These are phyloP conservation scores for Dasyurus viverrinus DNA, from an alignment of 2,113 vertebrate species.

Conservation along the genomic window DNA sequence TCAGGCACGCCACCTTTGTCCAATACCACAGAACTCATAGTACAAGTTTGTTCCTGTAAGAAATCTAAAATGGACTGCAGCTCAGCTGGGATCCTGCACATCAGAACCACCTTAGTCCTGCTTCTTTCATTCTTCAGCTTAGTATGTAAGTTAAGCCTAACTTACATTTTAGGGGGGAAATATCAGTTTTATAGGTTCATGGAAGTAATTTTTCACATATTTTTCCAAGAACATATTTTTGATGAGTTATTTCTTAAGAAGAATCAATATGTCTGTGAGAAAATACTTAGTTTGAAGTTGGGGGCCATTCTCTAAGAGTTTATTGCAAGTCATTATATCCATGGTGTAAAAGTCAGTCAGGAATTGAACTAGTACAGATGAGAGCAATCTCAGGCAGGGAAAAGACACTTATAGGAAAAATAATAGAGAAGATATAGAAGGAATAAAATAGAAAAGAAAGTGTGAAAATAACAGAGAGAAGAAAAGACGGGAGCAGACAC, in stretches of 20 bases:
- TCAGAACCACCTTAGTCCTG: slow-evolving; percentile 85
- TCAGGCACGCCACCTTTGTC: slow-evolving; percentile 94
- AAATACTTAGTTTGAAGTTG: not conserved
- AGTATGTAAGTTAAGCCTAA: slow-evolving; percentile 86
- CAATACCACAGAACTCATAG: slow-evolving; percentile 94
- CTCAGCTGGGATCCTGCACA: slow-evolving; percentile 81
- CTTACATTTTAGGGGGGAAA: no score
- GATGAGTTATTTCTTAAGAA: not conserved
- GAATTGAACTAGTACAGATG: not conserved
- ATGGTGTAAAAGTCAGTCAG: not conserved
- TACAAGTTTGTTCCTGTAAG: slow-evolving; percentile 98
- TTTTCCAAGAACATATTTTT: not conserved
- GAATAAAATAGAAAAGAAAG: not conserved
- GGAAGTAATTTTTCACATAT: rapidly evolving
- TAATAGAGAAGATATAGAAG: not conserved
- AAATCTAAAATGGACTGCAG: slow-evolving; percentile 98
- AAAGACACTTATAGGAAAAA: not conserved
- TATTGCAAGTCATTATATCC: not conserved
- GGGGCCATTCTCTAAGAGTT: not conserved
- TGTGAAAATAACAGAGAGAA: not conserved
- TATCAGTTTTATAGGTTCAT: not conserved
- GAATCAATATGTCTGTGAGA: not conserved
- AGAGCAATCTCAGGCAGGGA: not conserved
- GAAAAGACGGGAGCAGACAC: not conserved
- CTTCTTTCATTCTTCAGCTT: slow-evolving; percentile 85